Evolutionary conservation across 2,888 invertebrate species (phyloP).

Genomic region (Chironomus tentans): DNA sequence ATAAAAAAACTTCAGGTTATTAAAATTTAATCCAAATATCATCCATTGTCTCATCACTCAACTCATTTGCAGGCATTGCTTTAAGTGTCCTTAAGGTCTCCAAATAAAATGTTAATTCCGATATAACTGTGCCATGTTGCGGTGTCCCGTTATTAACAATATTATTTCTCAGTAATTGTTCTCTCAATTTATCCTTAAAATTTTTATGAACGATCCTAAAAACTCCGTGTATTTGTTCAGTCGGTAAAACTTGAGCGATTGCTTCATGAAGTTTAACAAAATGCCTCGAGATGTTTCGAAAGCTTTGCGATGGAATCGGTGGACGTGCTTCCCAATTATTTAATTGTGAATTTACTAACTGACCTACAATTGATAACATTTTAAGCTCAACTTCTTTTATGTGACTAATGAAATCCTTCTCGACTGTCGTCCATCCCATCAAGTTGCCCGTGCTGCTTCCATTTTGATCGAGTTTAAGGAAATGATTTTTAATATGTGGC

Average conservation of each 20-base stretch:
- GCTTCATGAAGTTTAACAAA: constrained; percentile 87
- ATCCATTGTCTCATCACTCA: constrained; percentile 67
- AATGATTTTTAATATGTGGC: constrained; percentile 60
- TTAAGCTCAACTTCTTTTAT: constrained; percentile 87
- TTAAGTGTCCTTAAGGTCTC: constrained; percentile 75
- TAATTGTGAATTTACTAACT: constrained; percentile 71
- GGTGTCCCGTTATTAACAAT: constrained; percentile 94
- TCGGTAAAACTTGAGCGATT: constrained; percentile 73
- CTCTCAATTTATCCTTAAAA: constrained; percentile 78
- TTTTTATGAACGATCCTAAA: constrained; percentile 72
- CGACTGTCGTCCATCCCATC: constrained; percentile 57
- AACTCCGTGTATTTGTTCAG: constrained; percentile 63
- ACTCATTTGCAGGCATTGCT: constrained; percentile 63
- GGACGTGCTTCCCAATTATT: constrained; percentile 88
- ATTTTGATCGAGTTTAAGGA: constrained; percentile 51
- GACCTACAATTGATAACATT: constrained; percentile 81
- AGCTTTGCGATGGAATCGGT: constrained; percentile 86
- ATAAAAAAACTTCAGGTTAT: neutral
- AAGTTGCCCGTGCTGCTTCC: constrained; percentile 31
- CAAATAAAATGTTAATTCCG: constrained; percentile 82
- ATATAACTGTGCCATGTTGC: constrained; percentile 89
- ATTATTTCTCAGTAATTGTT: constrained; percentile 75
- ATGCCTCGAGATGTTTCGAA: constrained; percentile 79
- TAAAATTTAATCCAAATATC: constrained; percentile 63
- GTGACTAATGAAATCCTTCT: constrained; percentile 76